phyloP scores from a whole-genome alignment of 2,888 invertebrate genomes.

The Sarcophaga caerulescens region DNA sequence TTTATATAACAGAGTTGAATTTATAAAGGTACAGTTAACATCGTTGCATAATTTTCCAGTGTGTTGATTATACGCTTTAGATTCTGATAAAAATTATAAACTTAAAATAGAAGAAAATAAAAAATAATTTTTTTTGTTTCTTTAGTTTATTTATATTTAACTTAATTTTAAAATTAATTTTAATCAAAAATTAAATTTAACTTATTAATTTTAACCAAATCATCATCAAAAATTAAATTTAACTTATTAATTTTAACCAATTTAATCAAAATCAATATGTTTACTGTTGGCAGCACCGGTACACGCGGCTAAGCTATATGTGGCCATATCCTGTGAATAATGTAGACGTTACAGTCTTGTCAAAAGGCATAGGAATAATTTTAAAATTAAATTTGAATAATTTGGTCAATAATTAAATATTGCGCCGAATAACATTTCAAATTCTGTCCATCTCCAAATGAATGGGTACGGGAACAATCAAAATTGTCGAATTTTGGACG shows the following conservation, averaged over 20 bases:
- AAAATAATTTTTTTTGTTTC: no score
- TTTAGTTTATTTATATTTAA: not conserved
- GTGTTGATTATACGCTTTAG: not conserved
- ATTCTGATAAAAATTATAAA: not conserved
- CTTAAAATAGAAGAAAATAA: not conserved
- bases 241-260: no score
- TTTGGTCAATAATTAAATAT: not conserved
- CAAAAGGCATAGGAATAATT: not conserved
- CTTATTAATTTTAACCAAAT: not conserved
- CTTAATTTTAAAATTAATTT: no score
- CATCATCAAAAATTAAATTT: no score
- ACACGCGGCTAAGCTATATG: conserved; percentile 9
- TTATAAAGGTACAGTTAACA: not conserved
- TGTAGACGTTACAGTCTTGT: not conserved
- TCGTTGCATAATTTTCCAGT: conserved; percentile 12
- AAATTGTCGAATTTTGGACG: no score
- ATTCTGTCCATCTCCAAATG: no score
- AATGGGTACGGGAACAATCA: no score
- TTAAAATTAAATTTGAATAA: not conserved
- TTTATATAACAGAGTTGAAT: not conserved
- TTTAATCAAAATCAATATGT: no score
- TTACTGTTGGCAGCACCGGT: conserved; percentile 35
- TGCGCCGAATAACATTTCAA: no score
- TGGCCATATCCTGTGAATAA: conserved; percentile 14
- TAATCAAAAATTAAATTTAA: no score